phyloP scores from a whole-genome alignment of 2,797 vertebrate genomes.

The Discoglossus pictus region DNA sequence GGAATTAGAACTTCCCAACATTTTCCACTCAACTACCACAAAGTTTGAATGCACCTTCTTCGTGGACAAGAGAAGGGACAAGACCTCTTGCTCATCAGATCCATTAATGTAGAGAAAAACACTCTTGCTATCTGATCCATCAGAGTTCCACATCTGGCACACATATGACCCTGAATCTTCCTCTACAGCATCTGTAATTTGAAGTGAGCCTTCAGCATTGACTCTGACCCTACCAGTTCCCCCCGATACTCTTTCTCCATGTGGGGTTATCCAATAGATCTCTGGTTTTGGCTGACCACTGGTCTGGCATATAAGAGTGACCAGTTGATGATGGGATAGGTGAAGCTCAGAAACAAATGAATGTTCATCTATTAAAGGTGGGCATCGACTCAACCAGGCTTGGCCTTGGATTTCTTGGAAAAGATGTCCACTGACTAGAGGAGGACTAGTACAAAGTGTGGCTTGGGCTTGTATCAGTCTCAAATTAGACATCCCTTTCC shows the following conservation, averaged over 20 bases:
- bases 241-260: slow-evolving; percentile 75
- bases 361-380: slow-evolving; percentile 72
- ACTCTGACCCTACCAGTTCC: slow-evolving; percentile 67
- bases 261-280: slow-evolving; percentile 80
- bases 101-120: slow-evolving; percentile 49
- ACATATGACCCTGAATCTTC: slow-evolving; percentile 77
- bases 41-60: slow-evolving; percentile 76
- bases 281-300: slow-evolving; percentile 76
- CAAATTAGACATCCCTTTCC: slow-evolving; percentile 70
- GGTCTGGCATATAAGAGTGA: slow-evolving; percentile 75
- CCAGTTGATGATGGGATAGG: slow-evolving; percentile 65
- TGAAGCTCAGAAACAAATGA: slow-evolving; percentile 68
- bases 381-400: slow-evolving; percentile 64
- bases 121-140: slow-evolving; percentile 70
- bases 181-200: slow-evolving; percentile 68
- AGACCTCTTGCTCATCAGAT: slow-evolving; percentile 29
- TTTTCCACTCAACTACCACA: slow-evolving; percentile 78
- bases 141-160: slow-evolving; percentile 76
- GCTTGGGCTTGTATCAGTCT: slow-evolving; percentile 71
- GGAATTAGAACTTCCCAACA: slow-evolving; percentile 54
- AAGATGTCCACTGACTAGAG: slow-evolving; percentile 65
- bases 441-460: slow-evolving; percentile 73
- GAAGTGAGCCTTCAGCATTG: slow-evolving; percentile 69
- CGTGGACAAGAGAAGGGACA: slow-evolving; percentile 67
- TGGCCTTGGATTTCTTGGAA: slow-evolving; percentile 70